Conservation (phyloP, 2,113 vertebrate species). For the Acrocephalus kingi region DNA sequence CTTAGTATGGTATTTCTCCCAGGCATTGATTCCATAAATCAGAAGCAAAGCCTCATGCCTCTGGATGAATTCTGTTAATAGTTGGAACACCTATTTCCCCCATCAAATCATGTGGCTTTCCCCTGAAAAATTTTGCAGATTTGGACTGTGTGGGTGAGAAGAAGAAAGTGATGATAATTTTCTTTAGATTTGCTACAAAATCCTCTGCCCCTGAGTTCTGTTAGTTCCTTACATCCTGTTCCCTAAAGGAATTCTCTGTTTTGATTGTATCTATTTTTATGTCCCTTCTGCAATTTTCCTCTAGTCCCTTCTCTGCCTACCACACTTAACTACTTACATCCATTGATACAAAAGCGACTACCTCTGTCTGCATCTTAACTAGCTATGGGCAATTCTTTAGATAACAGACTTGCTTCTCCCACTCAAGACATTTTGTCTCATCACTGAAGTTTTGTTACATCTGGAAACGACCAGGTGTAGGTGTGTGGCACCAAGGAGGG, state of each 20-base stretch:
- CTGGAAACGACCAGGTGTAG: background rate
- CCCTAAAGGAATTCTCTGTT: background rate
- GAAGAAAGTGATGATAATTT: background rate
- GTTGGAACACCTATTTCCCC: background rate
- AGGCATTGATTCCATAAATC: background rate
- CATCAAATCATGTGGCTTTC: background rate
- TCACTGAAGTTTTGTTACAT: background rate
- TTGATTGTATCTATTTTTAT: background rate
- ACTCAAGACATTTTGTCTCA: background rate
- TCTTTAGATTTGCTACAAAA: background rate
- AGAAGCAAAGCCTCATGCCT: background rate
- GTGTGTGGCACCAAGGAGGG: background rate
- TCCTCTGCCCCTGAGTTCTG: background rate
- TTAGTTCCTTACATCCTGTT: background rate
- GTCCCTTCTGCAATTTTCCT: background rate
- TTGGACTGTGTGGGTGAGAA: background rate
- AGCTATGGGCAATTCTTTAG: background rate
- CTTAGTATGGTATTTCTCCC: background rate
- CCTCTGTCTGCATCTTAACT: background rate
- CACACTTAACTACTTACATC: background rate
- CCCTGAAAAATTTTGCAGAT: background rate
- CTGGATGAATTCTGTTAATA: background rate
- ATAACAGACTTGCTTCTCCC: background rate
- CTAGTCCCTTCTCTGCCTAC: background rate
- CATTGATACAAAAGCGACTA: background rate